These are phyloP conservation scores for Hetaerina titia DNA, from an alignment of 2,888 invertebrate genomes.

Conservation along the genomic window DNA sequence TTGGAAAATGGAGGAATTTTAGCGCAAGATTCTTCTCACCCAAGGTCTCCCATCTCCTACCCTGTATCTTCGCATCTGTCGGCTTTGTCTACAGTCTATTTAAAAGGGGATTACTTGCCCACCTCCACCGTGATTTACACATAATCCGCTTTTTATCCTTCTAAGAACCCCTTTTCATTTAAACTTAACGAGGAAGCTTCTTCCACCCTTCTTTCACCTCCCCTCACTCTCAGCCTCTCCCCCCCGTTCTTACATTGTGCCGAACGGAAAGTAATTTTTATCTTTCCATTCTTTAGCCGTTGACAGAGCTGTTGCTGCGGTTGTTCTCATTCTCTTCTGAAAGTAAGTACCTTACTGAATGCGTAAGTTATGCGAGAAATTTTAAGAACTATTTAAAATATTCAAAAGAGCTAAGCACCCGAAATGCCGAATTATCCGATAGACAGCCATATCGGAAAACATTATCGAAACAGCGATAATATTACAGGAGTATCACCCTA, in stretches of 20 bases:
- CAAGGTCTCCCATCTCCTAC: background rate
- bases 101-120: conserved; percentile 50
- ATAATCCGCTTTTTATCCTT: conserved; percentile 41
- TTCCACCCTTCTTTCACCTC: background rate
- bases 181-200: background rate
- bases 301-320: background rate
- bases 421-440: too few species aligned
- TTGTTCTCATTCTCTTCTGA: background rate
- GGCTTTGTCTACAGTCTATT: conserved; percentile 57
- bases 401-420: too few species aligned
- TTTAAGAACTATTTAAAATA: background rate
- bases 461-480: too few species aligned
- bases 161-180: conserved; percentile 28
- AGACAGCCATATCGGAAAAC: too few species aligned
- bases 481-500: too few species aligned
- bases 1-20: background rate
- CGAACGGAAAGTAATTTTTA: background rate
- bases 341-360: background rate
- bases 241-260: background rate
- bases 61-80: conserved; percentile 19
- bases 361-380: background rate
- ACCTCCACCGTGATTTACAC: conserved; percentile 47
- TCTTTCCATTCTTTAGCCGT: background rate
- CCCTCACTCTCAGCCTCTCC: background rate
- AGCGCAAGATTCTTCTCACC: background rate